Percentiles rank a stretch among this genome's conserved stretches.
phyloP scores from a whole-genome alignment of 2,888 invertebrate species.

The Carterocephalus palaemon region DNA sequence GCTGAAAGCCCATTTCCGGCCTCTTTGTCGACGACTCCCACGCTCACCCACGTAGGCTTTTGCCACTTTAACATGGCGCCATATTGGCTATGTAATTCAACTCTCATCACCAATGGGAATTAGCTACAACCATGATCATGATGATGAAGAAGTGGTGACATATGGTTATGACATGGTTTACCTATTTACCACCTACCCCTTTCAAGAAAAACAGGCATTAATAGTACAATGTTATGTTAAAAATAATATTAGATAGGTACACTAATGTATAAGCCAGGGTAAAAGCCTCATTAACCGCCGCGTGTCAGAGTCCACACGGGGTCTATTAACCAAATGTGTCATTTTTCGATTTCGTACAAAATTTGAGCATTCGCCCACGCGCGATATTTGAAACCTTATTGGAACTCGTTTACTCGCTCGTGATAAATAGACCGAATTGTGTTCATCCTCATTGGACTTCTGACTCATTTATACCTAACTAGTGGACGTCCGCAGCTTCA shows the following conservation, averaged over 20 bases:
- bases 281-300: constrained; percentile 11
- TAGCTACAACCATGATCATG: no score
- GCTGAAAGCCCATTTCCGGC: constrained; percentile 35
- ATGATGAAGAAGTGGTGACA: no score
- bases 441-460: constrained; percentile 28
- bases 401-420: constrained; percentile 19
- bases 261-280: neutral
- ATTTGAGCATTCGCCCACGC: constrained; percentile 37
- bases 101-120: no score
- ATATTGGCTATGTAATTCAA: no score
- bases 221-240: no score
- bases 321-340: constrained; percentile 27
- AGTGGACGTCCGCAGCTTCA: no score
- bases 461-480: neutral
- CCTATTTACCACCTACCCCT: no score
- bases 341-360: constrained; percentile 40
- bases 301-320: constrained; percentile 17
- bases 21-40: constrained; percentile 31
- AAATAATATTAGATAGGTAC: no score
- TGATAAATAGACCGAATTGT: constrained; percentile 29
- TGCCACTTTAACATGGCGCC: no score
- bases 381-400: constrained; percentile 24
- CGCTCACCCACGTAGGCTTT: no score
- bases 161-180: no score
- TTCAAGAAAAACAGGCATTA: no score